These are phyloP conservation scores for Hoplodrina blanda DNA, from an alignment of 2,888 invertebrate genomes.

Conservation along the genomic window DNA sequence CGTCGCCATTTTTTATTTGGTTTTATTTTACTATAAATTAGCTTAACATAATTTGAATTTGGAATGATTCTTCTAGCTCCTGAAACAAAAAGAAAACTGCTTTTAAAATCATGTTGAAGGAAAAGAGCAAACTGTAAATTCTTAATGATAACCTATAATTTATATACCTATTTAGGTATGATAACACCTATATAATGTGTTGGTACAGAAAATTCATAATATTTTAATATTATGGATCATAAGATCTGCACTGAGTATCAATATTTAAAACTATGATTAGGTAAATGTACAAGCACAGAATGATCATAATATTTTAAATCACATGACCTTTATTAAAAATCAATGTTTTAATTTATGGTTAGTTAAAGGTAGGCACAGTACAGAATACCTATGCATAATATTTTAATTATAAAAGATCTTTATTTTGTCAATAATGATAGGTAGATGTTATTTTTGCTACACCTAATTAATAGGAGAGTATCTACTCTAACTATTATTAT, in stretches of 20 bases:
- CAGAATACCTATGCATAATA: neutral
- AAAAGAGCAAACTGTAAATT: neutral
- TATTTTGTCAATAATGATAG: too few species aligned
- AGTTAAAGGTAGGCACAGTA: neutral
- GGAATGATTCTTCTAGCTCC: slow-evolving; percentile 17
- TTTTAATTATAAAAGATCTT: neutral
- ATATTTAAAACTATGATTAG: neutral
- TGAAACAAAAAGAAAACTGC: slow-evolving; percentile 49
- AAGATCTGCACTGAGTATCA: too few species aligned
- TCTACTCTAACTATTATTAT: neutral
- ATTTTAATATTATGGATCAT: neutral
- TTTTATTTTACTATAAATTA: slow-evolving; percentile 48
- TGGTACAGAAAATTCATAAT: neutral
- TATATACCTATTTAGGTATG: too few species aligned
- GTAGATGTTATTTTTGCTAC: neutral
- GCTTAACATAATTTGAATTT: slow-evolving; percentile 53
- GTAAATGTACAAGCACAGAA: neutral
- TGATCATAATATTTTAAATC: neutral
- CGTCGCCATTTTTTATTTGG: slow-evolving; percentile 68
- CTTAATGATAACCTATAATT: neutral
- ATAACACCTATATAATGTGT: too few species aligned
- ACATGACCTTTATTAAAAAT: too few species aligned
- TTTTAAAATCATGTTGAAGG: neutral
- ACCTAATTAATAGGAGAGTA: too few species aligned
- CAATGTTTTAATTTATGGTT: neutral